These are phyloP conservation scores for Haliclystus octoradiatus DNA, from an alignment of 30 jellyfish, hydroid and myxozoan genomes.

Conservation along the genomic window DNA sequence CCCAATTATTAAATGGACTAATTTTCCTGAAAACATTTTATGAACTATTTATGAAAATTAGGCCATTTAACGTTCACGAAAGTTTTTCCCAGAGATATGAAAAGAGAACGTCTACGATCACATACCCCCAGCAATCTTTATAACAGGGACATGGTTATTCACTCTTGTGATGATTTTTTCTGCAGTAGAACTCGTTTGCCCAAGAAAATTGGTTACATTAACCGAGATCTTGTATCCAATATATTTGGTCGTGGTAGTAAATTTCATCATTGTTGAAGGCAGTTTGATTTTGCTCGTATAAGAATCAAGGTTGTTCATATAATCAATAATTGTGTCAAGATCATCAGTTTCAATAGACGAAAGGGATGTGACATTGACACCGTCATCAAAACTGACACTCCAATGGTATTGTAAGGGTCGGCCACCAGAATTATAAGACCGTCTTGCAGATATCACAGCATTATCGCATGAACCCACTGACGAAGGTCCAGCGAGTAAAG, in stretches of 20 bases:
- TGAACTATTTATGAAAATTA: too few relatives aligned
- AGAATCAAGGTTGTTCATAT: constrained; percentile 7
- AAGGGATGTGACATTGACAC: constrained; percentile 10
- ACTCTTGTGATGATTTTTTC: constrained; percentile 15
- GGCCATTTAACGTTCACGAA: too few relatives aligned
- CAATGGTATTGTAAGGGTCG: constrained; percentile 22
- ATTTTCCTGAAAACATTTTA: too few relatives aligned
- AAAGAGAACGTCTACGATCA: too few relatives aligned
- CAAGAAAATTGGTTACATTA: constrained; percentile 35
- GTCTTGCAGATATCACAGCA: constrained; percentile 17
- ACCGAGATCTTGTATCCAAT: constrained; percentile 40
- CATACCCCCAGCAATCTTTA: constrained; percentile 57
- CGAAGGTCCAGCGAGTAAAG: constrained; percentile 39
- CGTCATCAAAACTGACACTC: constrained; percentile 36
- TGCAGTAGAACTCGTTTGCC: constrained; percentile 10
- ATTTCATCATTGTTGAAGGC: neutral
- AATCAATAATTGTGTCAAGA: neutral
- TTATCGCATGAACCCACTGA: constrained; percentile 37
- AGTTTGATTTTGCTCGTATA: constrained; percentile 7
- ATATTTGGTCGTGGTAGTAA: constrained; percentile 6
- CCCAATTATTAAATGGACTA: too few relatives aligned
- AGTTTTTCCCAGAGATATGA: too few relatives aligned
- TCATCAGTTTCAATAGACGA: constrained; percentile 7
- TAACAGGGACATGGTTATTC: constrained; percentile 29
- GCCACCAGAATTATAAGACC: constrained; percentile 41